A percentile compares a stretch with the other conserved stretches of the same genome.
phyloP scores from a whole-genome alignment of 2,797 vertebrate species.

The Anguilla megastoma region DNA sequence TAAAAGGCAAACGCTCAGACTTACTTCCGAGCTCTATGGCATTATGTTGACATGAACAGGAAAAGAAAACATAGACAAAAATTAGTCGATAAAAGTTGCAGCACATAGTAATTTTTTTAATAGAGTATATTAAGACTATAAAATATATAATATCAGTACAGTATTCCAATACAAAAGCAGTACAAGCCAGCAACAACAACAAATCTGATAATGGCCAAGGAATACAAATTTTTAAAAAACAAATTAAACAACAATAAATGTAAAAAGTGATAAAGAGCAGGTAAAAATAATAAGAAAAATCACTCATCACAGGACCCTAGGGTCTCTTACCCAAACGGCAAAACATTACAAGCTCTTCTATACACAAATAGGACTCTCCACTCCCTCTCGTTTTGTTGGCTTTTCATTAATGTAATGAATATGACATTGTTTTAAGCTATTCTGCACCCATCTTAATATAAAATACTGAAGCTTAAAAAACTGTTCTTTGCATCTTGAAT shows the following conservation, averaged over 20 bases:
- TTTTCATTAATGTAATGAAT: neutral
- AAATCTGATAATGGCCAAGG: neutral
- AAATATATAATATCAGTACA: neutral
- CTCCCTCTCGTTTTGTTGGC: neutral
- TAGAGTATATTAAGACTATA: no score
- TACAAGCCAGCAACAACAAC: neutral
- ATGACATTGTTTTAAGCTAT: neutral
- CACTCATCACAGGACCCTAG: neutral
- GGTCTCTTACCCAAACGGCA: neutral
- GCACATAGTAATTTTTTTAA: neutral
- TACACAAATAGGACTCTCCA: neutral
- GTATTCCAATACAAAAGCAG: neutral
- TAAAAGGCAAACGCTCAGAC: slow-evolving; percentile 84
- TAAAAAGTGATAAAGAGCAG: neutral
- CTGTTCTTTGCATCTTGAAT: neutral
- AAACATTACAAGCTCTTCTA: neutral
- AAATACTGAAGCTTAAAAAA: neutral
- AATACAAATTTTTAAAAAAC: neutral
- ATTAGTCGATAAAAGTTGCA: slow-evolving; percentile 79
- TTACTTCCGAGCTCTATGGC: slow-evolving; percentile 99
- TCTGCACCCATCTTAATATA: neutral
- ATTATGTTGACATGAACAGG: slow-evolving; percentile 91
- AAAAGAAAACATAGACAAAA: slow-evolving; percentile 98
- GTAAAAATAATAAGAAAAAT: neutral
- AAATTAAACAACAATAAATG: neutral